Percentiles rank a stretch among this genome's conserved stretches.
These are phyloP conservation scores for Peromyscus californicus DNA, from an alignment of 2,113 vertebrate genomes.

Conservation along the genomic window DNA sequence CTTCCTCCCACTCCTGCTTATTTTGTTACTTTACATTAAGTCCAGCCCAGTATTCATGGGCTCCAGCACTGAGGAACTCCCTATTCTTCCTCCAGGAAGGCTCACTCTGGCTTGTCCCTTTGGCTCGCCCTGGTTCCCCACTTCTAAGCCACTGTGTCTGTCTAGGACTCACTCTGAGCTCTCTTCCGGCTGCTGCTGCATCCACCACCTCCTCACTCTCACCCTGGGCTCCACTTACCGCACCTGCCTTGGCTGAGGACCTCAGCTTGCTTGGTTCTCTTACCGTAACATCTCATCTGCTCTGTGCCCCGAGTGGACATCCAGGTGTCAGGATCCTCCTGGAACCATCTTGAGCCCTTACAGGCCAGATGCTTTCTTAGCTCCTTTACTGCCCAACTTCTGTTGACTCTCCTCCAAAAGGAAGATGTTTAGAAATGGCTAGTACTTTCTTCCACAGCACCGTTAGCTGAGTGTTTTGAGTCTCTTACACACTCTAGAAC, in stretches of 20 bases:
- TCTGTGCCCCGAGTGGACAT: not conserved
- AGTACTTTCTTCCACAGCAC: not conserved
- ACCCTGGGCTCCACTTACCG: not conserved
- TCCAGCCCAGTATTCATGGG: not conserved
- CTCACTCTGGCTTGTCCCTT: not conserved
- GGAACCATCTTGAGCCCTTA: not conserved
- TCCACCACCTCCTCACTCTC: not conserved
- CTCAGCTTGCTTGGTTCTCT: not conserved
- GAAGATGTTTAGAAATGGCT: not conserved
- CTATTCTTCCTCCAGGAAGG: not conserved
- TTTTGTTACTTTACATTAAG: not conserved
- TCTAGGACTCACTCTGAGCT: not conserved
- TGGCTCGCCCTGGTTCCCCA: not conserved
- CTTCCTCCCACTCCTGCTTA: not conserved
- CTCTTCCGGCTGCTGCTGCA: not conserved
- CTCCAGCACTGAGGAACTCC: not conserved
- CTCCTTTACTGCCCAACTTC: not conserved
- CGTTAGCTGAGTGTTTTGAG: not conserved
- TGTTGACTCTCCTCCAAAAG: not conserved
- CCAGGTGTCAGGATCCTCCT: not conserved
- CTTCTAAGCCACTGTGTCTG: not conserved
- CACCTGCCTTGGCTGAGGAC: not conserved
- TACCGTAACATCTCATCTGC: not conserved
- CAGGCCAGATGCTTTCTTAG: not conserved
- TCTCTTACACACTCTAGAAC: conserved; percentile 7